Base-by-base conservation (phyloP, 2,888 invertebrate genomes). In the Acanthoscelides obtectus region DNA sequence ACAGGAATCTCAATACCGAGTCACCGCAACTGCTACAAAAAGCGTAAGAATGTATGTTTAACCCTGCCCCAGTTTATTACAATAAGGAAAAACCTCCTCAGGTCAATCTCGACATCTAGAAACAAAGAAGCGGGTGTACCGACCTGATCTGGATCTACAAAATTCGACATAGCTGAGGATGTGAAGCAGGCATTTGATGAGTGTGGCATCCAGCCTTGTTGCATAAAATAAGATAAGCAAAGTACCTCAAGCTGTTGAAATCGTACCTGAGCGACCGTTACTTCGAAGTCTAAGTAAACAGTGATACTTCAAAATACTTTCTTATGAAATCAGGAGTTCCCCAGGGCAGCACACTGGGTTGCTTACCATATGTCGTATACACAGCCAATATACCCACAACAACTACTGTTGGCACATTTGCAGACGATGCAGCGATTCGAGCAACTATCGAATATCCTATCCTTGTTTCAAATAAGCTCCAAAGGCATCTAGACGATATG, bases 201-300 rank as follows among this genome's bases (percentile, higher is more conserved):
- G 69, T 63, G 8, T 69, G 21, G 69, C 69, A 69, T 21, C 45
- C 21, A 22, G 69, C 21, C 19, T 64, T 64, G 63, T 64, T 64
- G 21, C 21, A 69, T 69, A 69, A 65, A 45, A 45, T 45, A 3
- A 69, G 64, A 69, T 17, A 69, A 20, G 17, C 20, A 45, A 64
- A 5, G 0, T 69, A 69, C 64, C 64, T 64, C 64, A 69, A 20
- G 21, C 2, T 69, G n/a, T 19, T 69, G n/a, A 17, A 69, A 19
- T 69, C 63, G 5, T 69, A 69, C 22, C 22, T 64, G 64, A 63
- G 19, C 20, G 69, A 64, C 8, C 19, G 27, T 63, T 12, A 69
- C 5, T 69, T 64, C 19, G 63, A n/a, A 64, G 21, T 20, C 22
- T 20, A n/a, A 25, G 19, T 69, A 1, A 69, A 69, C 19, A 64